A percentile compares a stretch with the other conserved stretches of the same genome.
phyloP scores from a whole-genome alignment of 2,888 invertebrate species.

The Lepidochitona cinerea region DNA sequence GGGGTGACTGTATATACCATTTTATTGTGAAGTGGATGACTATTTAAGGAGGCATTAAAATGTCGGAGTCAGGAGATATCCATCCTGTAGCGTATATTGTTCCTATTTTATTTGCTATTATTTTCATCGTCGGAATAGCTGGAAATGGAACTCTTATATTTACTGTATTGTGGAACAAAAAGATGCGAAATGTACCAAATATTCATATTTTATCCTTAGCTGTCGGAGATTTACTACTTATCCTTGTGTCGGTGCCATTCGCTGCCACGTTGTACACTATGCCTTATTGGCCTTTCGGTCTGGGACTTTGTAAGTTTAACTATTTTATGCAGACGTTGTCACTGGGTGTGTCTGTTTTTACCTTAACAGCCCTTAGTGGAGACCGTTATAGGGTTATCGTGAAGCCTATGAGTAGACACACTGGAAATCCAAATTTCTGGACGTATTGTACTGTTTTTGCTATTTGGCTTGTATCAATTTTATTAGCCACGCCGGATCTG shows the following conservation, averaged over 20 bases:
- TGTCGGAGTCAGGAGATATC: too few relatives aligned
- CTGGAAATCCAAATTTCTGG: conserved; percentile 78
- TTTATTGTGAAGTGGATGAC: too few relatives aligned
- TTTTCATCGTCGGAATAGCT: conserved; percentile 85
- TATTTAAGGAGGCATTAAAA: too few relatives aligned
- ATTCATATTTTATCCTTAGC: conserved; percentile 86
- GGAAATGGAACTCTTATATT: conserved; percentile 88
- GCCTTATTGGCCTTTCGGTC: conserved; percentile 92
- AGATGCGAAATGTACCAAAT: conserved; percentile 89
- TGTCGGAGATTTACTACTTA: conserved; percentile 86
- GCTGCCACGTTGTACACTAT: conserved; percentile 87
- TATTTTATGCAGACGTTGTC: conserved; percentile 91
- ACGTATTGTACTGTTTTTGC: conserved; percentile 77
- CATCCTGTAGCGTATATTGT: conserved; percentile 79
- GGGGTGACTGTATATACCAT: too few relatives aligned
- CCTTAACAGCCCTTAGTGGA: conserved; percentile 89
- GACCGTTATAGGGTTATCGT: conserved; percentile 94
- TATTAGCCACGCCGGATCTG: conserved; percentile 85
- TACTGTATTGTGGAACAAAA: conserved; percentile 83
- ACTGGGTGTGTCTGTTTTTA: conserved; percentile 93
- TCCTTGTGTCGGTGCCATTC: conserved; percentile 86
- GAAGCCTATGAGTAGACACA: conserved; percentile 85
- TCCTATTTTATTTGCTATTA: conserved; percentile 84
- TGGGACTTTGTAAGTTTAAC: conserved; percentile 81
- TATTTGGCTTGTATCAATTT: conserved; percentile 79